A percentile compares a stretch with the other conserved stretches of the same genome.
Evolutionary conservation across 1,140 invertebrate genomes (phyloP).

Genomic region (Wasmannia auropunctata): DNA sequence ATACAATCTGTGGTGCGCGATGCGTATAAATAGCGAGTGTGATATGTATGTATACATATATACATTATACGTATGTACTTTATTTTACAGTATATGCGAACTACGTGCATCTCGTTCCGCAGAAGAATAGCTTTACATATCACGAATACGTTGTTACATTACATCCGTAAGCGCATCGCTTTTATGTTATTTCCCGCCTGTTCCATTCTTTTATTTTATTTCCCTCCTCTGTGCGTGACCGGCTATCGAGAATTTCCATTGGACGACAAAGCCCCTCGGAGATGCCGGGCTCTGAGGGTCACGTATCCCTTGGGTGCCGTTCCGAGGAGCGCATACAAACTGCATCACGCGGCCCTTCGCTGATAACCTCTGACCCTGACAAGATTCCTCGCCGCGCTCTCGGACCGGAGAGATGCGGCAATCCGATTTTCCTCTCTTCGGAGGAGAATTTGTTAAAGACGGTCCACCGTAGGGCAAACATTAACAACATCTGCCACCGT

Average conservation of each 20-base stretch:
- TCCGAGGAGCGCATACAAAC: slow-evolving; percentile 60
- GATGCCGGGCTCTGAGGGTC: slow-evolving; percentile 33
- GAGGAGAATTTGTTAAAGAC: slow-evolving; percentile 30
- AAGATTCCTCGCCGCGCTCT: slow-evolving; percentile 43
- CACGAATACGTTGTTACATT: not conserved
- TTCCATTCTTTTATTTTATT: slow-evolving; percentile 28
- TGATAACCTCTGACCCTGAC: slow-evolving; percentile 64
- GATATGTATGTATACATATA: not conserved
- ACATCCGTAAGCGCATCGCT: not conserved
- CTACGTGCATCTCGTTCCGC: not conserved
- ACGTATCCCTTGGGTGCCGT: slow-evolving; percentile 54
- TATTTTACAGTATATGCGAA: not conserved
- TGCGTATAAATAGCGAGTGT: slow-evolving; percentile 10
- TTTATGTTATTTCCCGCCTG: slow-evolving; percentile 5
- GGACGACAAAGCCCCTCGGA: slow-evolving; percentile 33
- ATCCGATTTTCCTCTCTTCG: slow-evolving; percentile 34
- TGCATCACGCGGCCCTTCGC: slow-evolving; percentile 48
- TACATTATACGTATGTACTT: not conserved
- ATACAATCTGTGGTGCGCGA: slow-evolving; percentile 29
- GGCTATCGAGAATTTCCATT: slow-evolving; percentile 53
- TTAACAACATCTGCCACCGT: slow-evolving; percentile 4
- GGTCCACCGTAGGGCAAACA: not conserved
- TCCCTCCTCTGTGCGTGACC: slow-evolving; percentile 12
- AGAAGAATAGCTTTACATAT: slow-evolving; percentile 17
- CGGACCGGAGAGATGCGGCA: slow-evolving; percentile 3